Percentiles rank a stretch among this genome's conserved stretches.
These are phyloP conservation scores for Drosophila chauvacae DNA, from an alignment of 1,140 invertebrate genomes.

Conservation along the genomic window DNA sequence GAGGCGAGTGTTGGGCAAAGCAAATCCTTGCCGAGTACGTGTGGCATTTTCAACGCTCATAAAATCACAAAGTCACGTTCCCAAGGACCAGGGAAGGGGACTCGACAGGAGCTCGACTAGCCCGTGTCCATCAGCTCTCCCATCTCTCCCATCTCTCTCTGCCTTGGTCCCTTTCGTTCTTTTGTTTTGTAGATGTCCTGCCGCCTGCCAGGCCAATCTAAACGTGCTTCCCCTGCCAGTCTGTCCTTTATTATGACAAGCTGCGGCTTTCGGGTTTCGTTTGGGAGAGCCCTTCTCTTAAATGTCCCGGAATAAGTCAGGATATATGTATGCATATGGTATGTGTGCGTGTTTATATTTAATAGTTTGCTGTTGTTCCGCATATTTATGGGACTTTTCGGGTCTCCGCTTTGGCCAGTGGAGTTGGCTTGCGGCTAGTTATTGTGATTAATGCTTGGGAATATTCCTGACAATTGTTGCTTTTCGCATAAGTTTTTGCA, in stretches of 20 bases:
- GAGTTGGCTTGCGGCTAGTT: slow-evolving; percentile 34
- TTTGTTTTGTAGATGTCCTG: slow-evolving; percentile 60
- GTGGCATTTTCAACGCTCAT: slow-evolving; percentile 74
- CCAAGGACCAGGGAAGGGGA: slow-evolving; percentile 22
- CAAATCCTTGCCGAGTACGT: slow-evolving; percentile 68
- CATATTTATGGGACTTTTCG: slow-evolving; percentile 64
- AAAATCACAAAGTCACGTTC: slow-evolving; percentile 82
- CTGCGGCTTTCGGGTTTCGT: slow-evolving; percentile 60
- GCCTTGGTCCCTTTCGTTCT: slow-evolving; percentile 32
- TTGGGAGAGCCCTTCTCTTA: slow-evolving; percentile 35
- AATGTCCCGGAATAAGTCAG: slow-evolving; percentile 60
- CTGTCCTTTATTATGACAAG: slow-evolving; percentile 78
- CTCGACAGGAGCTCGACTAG: slow-evolving; percentile 43
- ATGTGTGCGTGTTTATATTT: slow-evolving; percentile 62
- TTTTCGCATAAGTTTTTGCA: slow-evolving; percentile 24
- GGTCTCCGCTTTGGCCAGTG: slow-evolving; percentile 5
- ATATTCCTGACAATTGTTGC: slow-evolving; percentile 70
- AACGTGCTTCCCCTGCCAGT: slow-evolving; percentile 51
- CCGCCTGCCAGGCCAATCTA: slow-evolving; percentile 58
- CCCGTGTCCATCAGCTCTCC: slow-evolving; percentile 63
- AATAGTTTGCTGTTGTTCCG: slow-evolving; percentile 72
- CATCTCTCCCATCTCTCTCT: neutral
- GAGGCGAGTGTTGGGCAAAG: slow-evolving; percentile 7
- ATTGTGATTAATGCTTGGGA: slow-evolving; percentile 64
- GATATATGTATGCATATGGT: slow-evolving; percentile 41